Base-by-base conservation (phyloP, 2,797 vertebrate species). In the Anguilla obscura region DNA sequence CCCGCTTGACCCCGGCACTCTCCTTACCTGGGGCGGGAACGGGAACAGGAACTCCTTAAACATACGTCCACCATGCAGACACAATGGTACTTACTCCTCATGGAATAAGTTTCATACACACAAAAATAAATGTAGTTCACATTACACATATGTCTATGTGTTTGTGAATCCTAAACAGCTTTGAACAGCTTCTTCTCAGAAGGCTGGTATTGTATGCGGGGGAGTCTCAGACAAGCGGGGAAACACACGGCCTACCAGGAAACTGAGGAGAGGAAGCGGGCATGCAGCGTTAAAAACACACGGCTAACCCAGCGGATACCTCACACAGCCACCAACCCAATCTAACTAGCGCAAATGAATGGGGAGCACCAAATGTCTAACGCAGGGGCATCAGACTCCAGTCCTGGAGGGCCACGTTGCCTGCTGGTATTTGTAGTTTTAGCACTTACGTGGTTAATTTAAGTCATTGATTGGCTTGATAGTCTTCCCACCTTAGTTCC, bases 1-100 rank as follows among this genome's bases (percentile, higher is more conserved):
- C 88, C 96, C 96, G 2, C 96, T 97, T 27, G 96, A 97, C 86
- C 96, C 96, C 0, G 96, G 96, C 52, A 96, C 96, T 91, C 96
- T 93, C 88, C 96, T 94, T 74, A 97, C 96, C 96, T 97, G 69
- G 24, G 48, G 30, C 56, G 45, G 6, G 18, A 66, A 27, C 0
- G 45, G 58, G 3, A 36, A 76, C 2, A 12, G 63, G 5, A 69
- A 69, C n/a, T 56, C 54, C 54, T 6, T 8, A 27, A 69, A 69
- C n/a, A 69, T 27, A 69, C 14, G n/a, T 69, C 5, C 63, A 69
- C 6, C 24, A 69, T 9, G 1, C 21, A 27, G 63, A 69, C n/a
- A 66, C 4, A n/a, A n/a, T 9, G 63, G 0, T 69, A 8, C 63
- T 27, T 69, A 14, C n/a, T n/a, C 58, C 21, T 60, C 12, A 16